Conservation (phyloP, 2,888 invertebrate species). For the Limenitis camilla region DNA sequence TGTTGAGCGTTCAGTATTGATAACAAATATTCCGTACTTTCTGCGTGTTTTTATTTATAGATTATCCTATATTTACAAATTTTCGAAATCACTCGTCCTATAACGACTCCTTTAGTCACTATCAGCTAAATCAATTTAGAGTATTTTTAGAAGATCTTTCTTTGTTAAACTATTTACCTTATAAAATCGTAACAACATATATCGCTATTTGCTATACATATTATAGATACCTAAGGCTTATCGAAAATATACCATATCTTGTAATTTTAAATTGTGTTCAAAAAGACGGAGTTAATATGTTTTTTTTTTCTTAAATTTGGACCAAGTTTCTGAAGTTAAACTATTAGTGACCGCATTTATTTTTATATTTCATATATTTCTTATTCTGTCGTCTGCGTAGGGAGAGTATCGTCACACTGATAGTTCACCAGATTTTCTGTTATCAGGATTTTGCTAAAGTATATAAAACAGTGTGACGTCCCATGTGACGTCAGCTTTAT, state of each 20-base stretch:
- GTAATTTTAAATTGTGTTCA: slow-evolving; percentile 36
- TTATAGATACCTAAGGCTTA: slow-evolving; percentile 49
- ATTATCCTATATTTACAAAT: slow-evolving; percentile 31
- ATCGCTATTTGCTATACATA: slow-evolving; percentile 44
- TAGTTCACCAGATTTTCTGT: slow-evolving; percentile 14
- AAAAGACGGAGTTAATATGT: slow-evolving; percentile 22
- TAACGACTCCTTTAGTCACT: slow-evolving; percentile 35
- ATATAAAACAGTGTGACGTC: slow-evolving; percentile 16
- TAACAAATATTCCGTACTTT: slow-evolving; percentile 21
- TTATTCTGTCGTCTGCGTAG: slow-evolving; percentile 27
- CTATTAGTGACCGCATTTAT: slow-evolving; percentile 36
- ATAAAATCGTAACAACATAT: slow-evolving; percentile 36
- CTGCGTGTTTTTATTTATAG: slow-evolving; percentile 23
- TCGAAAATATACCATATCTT: slow-evolving; percentile 42
- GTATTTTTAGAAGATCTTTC: slow-evolving; percentile 72
- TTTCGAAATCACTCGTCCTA: slow-evolving; percentile 46
- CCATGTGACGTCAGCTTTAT: slow-evolving; percentile 32
- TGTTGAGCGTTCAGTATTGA: slow-evolving; percentile 42
- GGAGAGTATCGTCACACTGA: slow-evolving; percentile 17
- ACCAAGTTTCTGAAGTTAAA: slow-evolving; percentile 47
- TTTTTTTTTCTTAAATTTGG: slow-evolving; percentile 39
- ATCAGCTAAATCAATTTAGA: slow-evolving; percentile 43
- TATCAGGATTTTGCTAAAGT: slow-evolving; percentile 30
- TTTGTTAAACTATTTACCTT: slow-evolving; percentile 59
- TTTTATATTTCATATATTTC: slow-evolving; percentile 36